Conservation (phyloP, 2,888 invertebrate species). For the Plagiodera versicolora region DNA sequence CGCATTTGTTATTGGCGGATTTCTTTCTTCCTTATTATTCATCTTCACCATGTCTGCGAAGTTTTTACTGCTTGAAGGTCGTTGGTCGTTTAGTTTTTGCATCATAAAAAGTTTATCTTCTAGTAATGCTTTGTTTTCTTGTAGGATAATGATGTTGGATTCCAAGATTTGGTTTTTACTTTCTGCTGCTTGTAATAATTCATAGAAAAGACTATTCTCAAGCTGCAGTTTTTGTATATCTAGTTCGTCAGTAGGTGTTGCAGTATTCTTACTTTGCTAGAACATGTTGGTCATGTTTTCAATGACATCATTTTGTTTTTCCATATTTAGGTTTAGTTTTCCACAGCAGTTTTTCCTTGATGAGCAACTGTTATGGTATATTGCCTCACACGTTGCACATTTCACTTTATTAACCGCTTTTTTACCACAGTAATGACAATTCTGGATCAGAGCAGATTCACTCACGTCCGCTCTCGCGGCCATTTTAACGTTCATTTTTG, state of each 20-base stretch:
- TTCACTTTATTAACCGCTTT: too few species aligned
- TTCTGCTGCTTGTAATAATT: slow-evolving; percentile 9
- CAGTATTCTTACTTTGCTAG: too few species aligned
- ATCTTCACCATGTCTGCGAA: slow-evolving; percentile 2
- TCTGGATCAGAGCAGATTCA: background rate
- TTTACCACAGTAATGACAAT: slow-evolving; percentile 3
- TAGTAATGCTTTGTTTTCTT: slow-evolving; percentile 9
- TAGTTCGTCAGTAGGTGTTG: background rate
- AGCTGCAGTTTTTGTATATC: slow-evolving; percentile 6
- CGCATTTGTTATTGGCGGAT: background rate
- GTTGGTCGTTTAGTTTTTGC: slow-evolving; percentile 2
- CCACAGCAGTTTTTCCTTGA: slow-evolving; percentile 9
- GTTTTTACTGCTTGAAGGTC: slow-evolving; percentile 6
- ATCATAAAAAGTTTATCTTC: slow-evolving; percentile 7
- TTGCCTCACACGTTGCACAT: too few species aligned
- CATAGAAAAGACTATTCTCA: slow-evolving; percentile 4
- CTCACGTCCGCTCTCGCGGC: slow-evolving; percentile 12
- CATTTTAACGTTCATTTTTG: too few species aligned
- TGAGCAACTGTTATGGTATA: slow-evolving; percentile 9
- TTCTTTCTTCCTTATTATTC: background rate
- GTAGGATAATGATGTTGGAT: slow-evolving; percentile 6
- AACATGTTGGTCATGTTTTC: background rate
- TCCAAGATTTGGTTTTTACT: too few species aligned
- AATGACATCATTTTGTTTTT: slow-evolving; percentile 6
- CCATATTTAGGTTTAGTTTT: slow-evolving; percentile 6